Percentiles rank a stretch among this genome's conserved stretches.
phyloP scores from a whole-genome alignment of 2,113 vertebrate species.

The Ginglymostoma cirratum region DNA sequence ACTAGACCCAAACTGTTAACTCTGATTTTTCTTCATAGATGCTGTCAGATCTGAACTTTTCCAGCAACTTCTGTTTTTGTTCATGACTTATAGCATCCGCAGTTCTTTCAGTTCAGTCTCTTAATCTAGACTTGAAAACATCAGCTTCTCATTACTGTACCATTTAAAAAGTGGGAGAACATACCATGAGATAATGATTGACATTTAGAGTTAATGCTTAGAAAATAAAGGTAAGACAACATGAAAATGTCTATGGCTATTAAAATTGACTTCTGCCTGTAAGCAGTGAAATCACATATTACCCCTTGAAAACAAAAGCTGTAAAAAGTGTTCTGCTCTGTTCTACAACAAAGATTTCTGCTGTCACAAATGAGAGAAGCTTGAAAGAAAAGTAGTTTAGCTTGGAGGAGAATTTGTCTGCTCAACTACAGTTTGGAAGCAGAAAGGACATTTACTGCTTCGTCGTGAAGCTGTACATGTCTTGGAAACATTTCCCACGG shows the following conservation, averaged over 20 bases:
- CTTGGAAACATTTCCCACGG: background rate
- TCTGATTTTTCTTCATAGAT: no score
- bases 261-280: background rate
- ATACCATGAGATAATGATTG: background rate
- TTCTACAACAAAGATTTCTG: background rate
- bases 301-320: background rate
- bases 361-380: background rate
- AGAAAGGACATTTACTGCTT: background rate
- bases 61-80: no score
- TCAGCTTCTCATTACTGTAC: background rate
- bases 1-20: no score
- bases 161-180: background rate
- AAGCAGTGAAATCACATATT: background rate
- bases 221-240: background rate
- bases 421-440: background rate
- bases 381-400: constrained; percentile 21
- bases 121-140: background rate
- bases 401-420: background rate
- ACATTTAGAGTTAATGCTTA: background rate
- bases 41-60: no score
- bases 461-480: background rate
- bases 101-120: no score
- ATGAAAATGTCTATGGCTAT: background rate
- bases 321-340: background rate
- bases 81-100: no score